Base-by-base conservation (phyloP, 2,113 vertebrate genomes). In the Eubucco bourcierii region DNA sequence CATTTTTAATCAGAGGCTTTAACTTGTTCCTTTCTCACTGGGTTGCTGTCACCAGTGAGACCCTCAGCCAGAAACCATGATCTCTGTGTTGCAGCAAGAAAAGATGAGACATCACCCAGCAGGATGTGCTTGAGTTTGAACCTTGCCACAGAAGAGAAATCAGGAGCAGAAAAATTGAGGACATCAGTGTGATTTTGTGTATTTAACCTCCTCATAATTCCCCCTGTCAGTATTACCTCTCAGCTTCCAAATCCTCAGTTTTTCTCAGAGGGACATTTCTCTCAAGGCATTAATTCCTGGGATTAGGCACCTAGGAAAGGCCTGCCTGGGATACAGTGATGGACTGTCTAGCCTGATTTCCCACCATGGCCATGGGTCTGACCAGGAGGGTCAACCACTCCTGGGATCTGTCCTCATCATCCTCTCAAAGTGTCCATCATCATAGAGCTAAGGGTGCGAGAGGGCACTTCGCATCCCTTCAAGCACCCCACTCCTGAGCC, bases 1-100 rank as follows among this genome's bases (percentile, higher is more conserved):
- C 24, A 31, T 70, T 94, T 85, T 77, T 90, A 88, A 93, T 93
- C 83, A 77, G 88, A 88, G 6, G 18, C 56, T 90, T 73, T 73
- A 84, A 47, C 65, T 74, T 66, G 46, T 29, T 77, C 6, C 0
- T 19, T 78, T 52, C 56, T 83, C 11, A 9, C 41, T 80, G 65
- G 65, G 73, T 88, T 7, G 6, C 41, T 86, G 80, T 46, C 52
- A 74, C 21, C 34, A 71, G 29, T 34, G 56, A 61, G 73, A 33
- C 24, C 24, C 60, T 67, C 33, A 17, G 15, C 28, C 78, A 88
- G 74, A 71, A 87, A 78, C 61, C 47, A 56, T 0, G 0, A 53
- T 53, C 70, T 90, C 80, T 0, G 0, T 64, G 64, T 46, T 53
- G 67, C 74, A 68, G 66, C 5, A 21, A 75, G 44, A 41, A 59